Conservation (phyloP, 2,113 vertebrate species). For the Platichthys flesus region DNA sequence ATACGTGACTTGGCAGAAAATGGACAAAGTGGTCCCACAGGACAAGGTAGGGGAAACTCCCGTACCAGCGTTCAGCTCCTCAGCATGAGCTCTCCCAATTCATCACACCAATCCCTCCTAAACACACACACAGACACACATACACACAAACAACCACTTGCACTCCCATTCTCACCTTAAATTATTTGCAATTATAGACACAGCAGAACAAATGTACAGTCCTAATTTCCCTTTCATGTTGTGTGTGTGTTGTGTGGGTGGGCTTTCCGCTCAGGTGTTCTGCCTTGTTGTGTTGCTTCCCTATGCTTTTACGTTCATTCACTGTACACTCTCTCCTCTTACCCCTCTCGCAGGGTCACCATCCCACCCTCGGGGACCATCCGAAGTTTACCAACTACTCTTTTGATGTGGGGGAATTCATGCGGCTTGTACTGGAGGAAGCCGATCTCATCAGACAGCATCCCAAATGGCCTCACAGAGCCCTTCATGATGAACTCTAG, state of each 20-base stretch:
- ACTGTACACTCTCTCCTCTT: neutral
- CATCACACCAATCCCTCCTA: neutral
- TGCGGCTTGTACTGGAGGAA: slow-evolving; percentile 90
- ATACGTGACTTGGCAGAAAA: slow-evolving; percentile 94
- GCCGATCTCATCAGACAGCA: slow-evolving; percentile 88
- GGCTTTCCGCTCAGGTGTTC: too few species aligned
- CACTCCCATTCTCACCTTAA: neutral
- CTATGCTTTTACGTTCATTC: neutral
- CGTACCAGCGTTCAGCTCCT: slow-evolving; percentile 25
- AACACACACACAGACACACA: neutral
- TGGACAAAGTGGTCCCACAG: slow-evolving; percentile 92
- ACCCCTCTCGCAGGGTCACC: slow-evolving; percentile 89
- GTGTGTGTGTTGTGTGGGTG: too few species aligned
- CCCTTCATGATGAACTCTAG: slow-evolving; percentile 88
- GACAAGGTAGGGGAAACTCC: slow-evolving; percentile 88
- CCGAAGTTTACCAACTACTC: slow-evolving; percentile 98
- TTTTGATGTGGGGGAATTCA: slow-evolving; percentile 94
- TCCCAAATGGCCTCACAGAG: slow-evolving; percentile 86
- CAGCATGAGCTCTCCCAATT: neutral
- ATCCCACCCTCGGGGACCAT: slow-evolving; percentile 95
- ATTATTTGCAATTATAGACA: slow-evolving; percentile 18
- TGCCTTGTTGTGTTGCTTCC: neutral
- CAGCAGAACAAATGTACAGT: neutral
- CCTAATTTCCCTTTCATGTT: neutral
- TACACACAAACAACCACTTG: slow-evolving; percentile 7